Evolutionary conservation across 2,113 vertebrate genomes (phyloP).

Genomic region (Solenodon paradoxus): DNA sequence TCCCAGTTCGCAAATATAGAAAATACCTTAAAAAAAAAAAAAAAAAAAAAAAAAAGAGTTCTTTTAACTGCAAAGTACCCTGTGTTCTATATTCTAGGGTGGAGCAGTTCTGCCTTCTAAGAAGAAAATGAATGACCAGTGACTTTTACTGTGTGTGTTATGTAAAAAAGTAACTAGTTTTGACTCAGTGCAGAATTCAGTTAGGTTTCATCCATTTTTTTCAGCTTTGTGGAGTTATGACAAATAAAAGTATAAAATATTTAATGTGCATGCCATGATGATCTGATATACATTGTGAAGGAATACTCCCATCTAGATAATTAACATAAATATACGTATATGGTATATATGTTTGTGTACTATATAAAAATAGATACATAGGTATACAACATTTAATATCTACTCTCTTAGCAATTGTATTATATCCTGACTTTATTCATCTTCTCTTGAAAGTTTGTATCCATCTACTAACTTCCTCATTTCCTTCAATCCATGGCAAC

Average conservation of each 20-base stretch:
- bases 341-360: too few relatives aligned
- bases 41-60: background rate
- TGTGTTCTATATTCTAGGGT: background rate
- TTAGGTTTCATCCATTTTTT: background rate
- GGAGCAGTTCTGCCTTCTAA: background rate
- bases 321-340: too few relatives aligned
- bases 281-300: background rate
- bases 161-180: background rate
- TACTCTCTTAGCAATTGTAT: background rate
- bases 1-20: background rate
- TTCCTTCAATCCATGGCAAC: background rate
- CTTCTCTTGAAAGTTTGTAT: background rate
- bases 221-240: background rate
- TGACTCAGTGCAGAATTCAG: background rate
- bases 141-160: background rate
- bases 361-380: too few relatives aligned
- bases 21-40: too few relatives aligned
- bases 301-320: background rate
- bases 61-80: background rate
- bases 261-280: background rate
- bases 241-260: background rate
- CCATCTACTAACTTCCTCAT: background rate
- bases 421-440: too few relatives aligned
- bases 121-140: constrained; percentile 4
- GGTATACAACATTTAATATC: background rate